Evolutionary conservation across 2,888 invertebrate species (phyloP), one percentile per base, ranked within the genome.

Genomic region (Drosophila histrio): DNA sequence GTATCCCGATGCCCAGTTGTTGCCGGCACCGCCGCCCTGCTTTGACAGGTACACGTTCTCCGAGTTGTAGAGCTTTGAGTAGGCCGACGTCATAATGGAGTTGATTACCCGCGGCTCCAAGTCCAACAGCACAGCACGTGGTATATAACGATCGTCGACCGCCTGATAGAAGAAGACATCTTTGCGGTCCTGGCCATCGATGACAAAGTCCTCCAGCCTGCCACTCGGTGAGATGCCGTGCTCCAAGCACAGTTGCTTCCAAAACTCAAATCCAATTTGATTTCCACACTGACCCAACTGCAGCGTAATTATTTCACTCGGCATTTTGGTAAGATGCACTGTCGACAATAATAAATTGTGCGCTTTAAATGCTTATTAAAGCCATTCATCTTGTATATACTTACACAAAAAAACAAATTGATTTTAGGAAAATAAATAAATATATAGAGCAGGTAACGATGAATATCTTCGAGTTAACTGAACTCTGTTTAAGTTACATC

Each of bases 161-260:
- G 99, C 99, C 93, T 99, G 98, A 92, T 99, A 99, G 90, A 99
- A 99, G 92, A 99, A 99, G 2, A 99, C 99, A 94, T 99, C 99
- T 93, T 99, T 99, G 56, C 99, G 94, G 91, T 99, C 99, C 2
- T 96, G 95, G 9, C 98, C 98, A 89, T 98, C 98, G 1, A 96
- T 97, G 0, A 98, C 98, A 38, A 90, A 91, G 79, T 97, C 97
- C 91, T 98, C 97, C 62, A 99, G 92, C 64, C 97, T 97, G n/a
- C 99, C 99, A 91, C 97, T 98, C 1, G 97, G 97, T 87, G 96
- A 98, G 84, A 99, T 99, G 0, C 98, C 99, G 93, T 99, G 99
- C 90, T 99, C 99, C 52, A 96, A 94, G 91, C 99, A 99, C 52
- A 99, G 92, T 88, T 98, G 96, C 91, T 99, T 99, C 99, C 99